phyloP scores from a whole-genome alignment of 2,888 invertebrate species.

The Willowsia nigromaculata region DNA sequence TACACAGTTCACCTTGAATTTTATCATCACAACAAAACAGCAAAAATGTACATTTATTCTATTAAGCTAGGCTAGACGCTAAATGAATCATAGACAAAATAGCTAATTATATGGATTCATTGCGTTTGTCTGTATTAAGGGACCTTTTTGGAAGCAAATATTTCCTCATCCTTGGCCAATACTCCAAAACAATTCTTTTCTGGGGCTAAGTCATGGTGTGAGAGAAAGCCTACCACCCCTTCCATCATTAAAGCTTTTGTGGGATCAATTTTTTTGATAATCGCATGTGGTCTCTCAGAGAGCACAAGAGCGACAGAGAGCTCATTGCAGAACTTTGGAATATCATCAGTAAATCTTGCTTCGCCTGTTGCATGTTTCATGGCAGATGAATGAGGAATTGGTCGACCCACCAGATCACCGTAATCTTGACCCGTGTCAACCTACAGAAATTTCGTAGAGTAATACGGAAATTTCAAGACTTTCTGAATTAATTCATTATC shows the following conservation, averaged over 20 bases:
- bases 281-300: constrained; percentile 91
- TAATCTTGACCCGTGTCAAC: constrained; percentile 15
- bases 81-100: neutral
- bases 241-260: constrained; percentile 86
- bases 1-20: constrained; percentile 84
- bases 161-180: constrained; percentile 75
- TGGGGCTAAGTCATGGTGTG: constrained; percentile 83
- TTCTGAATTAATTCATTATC: neutral
- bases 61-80: neutral
- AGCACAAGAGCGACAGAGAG: constrained; percentile 89
- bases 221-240: constrained; percentile 91
- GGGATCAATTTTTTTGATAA: constrained; percentile 87
- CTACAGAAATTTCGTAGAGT: neutral
- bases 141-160: constrained; percentile 76
- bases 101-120: neutral
- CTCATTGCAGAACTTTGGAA: constrained; percentile 88
- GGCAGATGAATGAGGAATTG: constrained; percentile 90
- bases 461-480: too few species aligned
- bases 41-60: too few species aligned
- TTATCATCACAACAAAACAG: too few species aligned
- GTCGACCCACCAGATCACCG: constrained; percentile 90
- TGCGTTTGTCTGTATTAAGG: neutral
- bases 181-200: constrained; percentile 73
- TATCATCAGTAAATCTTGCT: constrained; percentile 90
- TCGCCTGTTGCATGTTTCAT: constrained; percentile 89